Conservation (phyloP, 2,113 vertebrate species). For the Equus quagga region DNA sequence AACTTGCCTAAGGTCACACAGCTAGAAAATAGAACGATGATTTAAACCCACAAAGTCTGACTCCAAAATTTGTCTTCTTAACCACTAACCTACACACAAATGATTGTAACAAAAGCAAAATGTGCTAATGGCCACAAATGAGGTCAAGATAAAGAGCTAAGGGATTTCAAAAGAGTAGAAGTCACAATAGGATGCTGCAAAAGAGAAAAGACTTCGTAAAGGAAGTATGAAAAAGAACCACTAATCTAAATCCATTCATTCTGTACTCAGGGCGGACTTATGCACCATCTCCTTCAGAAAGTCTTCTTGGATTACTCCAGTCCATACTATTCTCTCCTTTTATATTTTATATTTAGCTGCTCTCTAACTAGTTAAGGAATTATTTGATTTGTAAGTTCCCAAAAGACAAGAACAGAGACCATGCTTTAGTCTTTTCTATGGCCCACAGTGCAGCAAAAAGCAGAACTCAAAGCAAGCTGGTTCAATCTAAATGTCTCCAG, state of each 20-base stretch:
- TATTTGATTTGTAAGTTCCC: neutral
- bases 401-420: neutral
- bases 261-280: neutral
- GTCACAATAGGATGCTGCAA: neutral
- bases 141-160: slow-evolving; percentile 2
- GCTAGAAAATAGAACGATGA: neutral
- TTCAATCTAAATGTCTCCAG: neutral
- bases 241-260: slow-evolving; percentile 13
- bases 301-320: slow-evolving; percentile 35
- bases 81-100: neutral
- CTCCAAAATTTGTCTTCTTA: slow-evolving; percentile 10
- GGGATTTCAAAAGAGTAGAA: neutral
- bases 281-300: slow-evolving; percentile 13
- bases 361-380: slow-evolving; percentile 37
- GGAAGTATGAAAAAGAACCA: slow-evolving; percentile 7
- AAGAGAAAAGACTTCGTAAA: neutral
- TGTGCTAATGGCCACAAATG: neutral
- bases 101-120: neutral
- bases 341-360: slow-evolving; percentile 10
- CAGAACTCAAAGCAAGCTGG: neutral
- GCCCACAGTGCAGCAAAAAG: neutral
- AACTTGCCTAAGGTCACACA: neutral
- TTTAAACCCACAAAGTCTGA: slow-evolving; percentile 26
- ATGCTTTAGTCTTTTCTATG: neutral
- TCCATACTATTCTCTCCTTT: slow-evolving; percentile 2